Conservation (phyloP, 2,113 vertebrate species). For the Pandion haliaetus region DNA sequence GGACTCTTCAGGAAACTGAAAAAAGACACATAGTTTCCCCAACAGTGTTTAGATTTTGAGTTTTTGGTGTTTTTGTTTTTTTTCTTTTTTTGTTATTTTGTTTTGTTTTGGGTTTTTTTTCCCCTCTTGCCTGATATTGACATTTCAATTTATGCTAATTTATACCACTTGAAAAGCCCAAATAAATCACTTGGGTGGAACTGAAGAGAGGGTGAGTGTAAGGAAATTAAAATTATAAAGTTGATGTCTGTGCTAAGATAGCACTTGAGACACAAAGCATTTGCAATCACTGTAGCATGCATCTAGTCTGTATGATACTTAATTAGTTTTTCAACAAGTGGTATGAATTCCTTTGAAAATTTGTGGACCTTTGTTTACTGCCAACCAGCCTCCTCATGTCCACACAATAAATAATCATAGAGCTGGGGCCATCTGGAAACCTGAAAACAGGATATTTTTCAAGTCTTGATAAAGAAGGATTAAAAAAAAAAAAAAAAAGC, state of each 20-base stretch:
- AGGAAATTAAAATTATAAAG: constrained; percentile 69
- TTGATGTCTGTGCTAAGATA: constrained; percentile 54
- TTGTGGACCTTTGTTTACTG: constrained; percentile 63
- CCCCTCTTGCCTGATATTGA: constrained; percentile 36
- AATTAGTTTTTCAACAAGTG: constrained; percentile 64
- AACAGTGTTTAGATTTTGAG: neutral
- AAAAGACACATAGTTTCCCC: neutral
- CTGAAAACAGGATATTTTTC: constrained; percentile 51
- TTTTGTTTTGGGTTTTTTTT: neutral
- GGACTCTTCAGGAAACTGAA: neutral
- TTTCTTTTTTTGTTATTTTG: neutral
- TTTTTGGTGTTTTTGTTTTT: neutral
- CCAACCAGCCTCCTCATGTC: constrained; percentile 19
- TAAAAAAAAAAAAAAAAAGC: neutral
- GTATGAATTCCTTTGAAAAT: constrained; percentile 59
- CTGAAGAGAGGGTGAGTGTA: constrained; percentile 57
- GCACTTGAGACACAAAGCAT: constrained; percentile 48
- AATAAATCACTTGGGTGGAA: constrained; percentile 40
- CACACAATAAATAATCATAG: constrained; percentile 56
- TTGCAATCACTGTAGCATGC: constrained; percentile 65
- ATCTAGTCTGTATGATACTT: constrained; percentile 53
- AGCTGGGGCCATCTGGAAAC: constrained; percentile 45
- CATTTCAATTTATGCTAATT: constrained; percentile 72
- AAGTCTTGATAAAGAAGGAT: neutral
- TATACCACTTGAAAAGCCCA: constrained; percentile 46